Conservation (phyloP, 2,113 vertebrate species). For the Apistogramma diplotaenia region DNA sequence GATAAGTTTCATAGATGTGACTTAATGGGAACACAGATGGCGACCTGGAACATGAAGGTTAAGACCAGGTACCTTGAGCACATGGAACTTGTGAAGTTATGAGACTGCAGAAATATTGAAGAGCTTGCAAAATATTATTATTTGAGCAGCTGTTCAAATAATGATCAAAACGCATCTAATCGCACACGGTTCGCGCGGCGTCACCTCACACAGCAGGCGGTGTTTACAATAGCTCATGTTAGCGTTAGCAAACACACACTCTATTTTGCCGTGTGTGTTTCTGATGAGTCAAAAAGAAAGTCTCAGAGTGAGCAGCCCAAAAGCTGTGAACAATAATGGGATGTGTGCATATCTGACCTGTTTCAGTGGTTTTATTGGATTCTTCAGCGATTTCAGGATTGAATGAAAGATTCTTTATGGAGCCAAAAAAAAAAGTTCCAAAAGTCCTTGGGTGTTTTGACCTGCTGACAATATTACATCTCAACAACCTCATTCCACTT, state of each 20-base stretch:
- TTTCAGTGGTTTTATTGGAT: not conserved
- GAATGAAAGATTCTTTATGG: not conserved
- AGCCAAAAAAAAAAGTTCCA: not conserved
- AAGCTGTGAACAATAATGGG: not conserved
- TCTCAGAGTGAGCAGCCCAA: not conserved
- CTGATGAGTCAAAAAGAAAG: not conserved
- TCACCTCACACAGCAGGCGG: conserved; percentile 2
- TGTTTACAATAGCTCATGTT: conserved; percentile 10
- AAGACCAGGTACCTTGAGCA: not conserved
- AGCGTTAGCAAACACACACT: not conserved
- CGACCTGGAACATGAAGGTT: conserved; percentile 5
- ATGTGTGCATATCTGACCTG: not conserved
- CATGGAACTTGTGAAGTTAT: not conserved
- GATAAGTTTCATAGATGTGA: conserved; percentile 37
- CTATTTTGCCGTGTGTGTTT: not conserved
- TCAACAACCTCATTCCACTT: not conserved
- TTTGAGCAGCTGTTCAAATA: conserved; percentile 3
- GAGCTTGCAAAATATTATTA: not conserved
- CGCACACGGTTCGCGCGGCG: conserved; percentile 1
- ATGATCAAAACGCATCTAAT: conserved; percentile 14
- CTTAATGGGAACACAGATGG: conserved; percentile 54
- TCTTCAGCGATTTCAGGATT: not conserved
- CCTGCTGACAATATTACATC: not conserved
- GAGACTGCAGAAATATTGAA: not conserved
- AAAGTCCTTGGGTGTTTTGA: not conserved